phyloP scores from a whole-genome alignment of 2,888 invertebrate species.

The Choristoneura rosaceana region DNA sequence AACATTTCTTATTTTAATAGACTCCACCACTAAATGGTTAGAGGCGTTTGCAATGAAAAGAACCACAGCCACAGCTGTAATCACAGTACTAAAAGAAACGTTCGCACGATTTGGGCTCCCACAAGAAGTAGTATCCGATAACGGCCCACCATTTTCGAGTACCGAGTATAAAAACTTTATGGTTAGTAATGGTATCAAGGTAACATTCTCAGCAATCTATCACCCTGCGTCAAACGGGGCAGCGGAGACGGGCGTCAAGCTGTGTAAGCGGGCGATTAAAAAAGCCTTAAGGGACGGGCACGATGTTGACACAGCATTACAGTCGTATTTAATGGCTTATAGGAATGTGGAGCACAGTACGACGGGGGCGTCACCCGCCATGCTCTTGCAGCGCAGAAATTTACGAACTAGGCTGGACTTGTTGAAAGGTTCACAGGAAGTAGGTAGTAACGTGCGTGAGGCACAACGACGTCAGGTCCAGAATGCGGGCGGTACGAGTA shows the following conservation, averaged over 20 bases:
- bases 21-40: no score
- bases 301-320: background rate
- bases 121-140: background rate
- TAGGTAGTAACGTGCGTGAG: background rate
- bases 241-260: background rate
- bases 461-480: background rate
- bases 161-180: background rate
- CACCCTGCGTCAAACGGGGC: background rate
- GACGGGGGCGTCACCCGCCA: background rate
- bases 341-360: slow-evolving; percentile 2
- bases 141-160: background rate
- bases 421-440: background rate
- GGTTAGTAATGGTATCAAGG: background rate
- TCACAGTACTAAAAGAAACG: background rate
- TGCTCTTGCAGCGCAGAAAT: background rate
- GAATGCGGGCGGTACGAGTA: background rate
- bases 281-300: background rate
- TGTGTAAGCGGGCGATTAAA: background rate
- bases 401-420: background rate
- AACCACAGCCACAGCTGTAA: background rate
- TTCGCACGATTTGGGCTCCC: background rate
- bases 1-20: no score
- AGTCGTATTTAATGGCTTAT: background rate
- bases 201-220: background rate
- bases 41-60: no score